Base-by-base conservation (phyloP, 2,113 vertebrate genomes). In the Callocephalon fimbriatum region DNA sequence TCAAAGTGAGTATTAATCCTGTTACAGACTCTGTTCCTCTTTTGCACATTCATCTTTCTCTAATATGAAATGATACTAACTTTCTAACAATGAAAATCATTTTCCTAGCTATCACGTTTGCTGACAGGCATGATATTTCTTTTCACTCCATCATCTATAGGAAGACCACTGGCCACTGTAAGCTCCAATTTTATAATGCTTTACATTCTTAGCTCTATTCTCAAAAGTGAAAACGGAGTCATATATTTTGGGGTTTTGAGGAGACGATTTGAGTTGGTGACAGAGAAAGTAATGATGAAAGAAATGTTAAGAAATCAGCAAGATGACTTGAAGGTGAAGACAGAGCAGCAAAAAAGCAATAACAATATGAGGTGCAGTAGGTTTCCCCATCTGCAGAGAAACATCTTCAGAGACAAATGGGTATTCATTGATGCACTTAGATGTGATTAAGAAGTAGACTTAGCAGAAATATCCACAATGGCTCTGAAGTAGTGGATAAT, bases 1-100 rank as follows among this genome's bases (percentile, higher is more conserved):
- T 90, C 66, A 63, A 85, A 90, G 59, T 58, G 19, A 66, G 6
- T 86, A 62, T 74, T 90, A 95, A 96, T 92, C 66, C 51, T 92
- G 32, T 59, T 79, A 75, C 35, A 63, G 35, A 23, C 17, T 79
- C 29, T 90, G 5, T 45, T 70, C n/a, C 18, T 17, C 44, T 65
- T 86, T 59, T 71, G 35, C n/a, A 81, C 65, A 66, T 88, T 81
- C 13, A 25, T 90, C 73, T 93, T 81, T 75, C 42, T 74, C 56
- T 75, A 37, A 37, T 70, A 32, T 32, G 76, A 72, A 87, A 71
- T 48, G 2, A 81, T 68, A 68, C 10, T 26, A 79, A 53, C 37
- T 90, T 95, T 84, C 65, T 67, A 81, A 48, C 31, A 74, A 31
- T 12, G 9, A 84, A 93, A 71, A 67, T 9, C 19, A 22, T 87